Evolutionary conservation across 2,113 vertebrate genomes (phyloP), one percentile per base, ranked within the genome.

Genomic region (Gallinago paraguaiae): DNA sequence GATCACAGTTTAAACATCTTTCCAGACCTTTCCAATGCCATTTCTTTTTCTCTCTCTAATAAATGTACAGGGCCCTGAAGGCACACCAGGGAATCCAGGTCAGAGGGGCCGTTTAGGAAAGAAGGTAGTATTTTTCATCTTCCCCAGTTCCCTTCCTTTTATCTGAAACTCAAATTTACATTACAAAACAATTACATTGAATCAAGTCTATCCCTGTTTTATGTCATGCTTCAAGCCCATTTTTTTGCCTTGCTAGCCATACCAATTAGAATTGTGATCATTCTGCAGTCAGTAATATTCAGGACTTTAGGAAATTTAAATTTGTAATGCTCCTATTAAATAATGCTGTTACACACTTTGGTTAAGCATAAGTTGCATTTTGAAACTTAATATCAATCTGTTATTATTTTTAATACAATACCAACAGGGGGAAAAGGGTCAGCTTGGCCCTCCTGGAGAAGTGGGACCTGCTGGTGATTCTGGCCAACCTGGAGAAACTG

Each of bases 51-150:
- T 93, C 63, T 91, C 46, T 79, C 70, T 93, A 53, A 97, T 88
- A 64, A 94, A 96, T 93, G 23, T 87, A 50, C 94, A 99, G 99
- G 99, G 99, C 39, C 97, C 98, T 15, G 99, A 99, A 97, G 99
- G 99, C 95, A 98, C 98, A 97, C 94, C 94, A 23, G 99, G 99
- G 90, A 96, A 94, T 59, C 98, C 96, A 64, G 99, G 99, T 80
- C 98, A 98, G 97, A 98, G 98, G 81, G 99, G 99, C 63, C 98
- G 98, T 27, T 97, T 97, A 53, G 99, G 99, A 84, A 99, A 98
- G 97, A 99, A 99, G 98, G 99, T 99, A 95, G 54, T 54, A 46
- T 61, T 84, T 92, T 88, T 82, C 64, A 41, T 93, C 59, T 83
- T 64, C 27, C 6, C 8, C 17, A 16, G 4, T 91, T 95, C 77